These are phyloP conservation scores for Galago senegalensis DNA, from an alignment of 2,797 vertebrate genomes.

Conservation along the genomic window DNA sequence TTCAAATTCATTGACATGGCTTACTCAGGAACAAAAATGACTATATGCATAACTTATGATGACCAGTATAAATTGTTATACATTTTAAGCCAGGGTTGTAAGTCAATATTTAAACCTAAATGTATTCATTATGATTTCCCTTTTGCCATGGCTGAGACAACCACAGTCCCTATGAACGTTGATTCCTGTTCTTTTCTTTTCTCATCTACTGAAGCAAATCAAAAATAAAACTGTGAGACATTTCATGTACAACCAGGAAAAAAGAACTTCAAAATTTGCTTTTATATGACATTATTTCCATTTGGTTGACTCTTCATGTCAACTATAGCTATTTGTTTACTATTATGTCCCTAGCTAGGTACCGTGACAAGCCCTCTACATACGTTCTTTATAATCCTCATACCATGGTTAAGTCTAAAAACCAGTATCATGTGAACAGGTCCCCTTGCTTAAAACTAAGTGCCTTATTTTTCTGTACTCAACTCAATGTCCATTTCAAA, in stretches of 20 bases:
- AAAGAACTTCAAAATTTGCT: neutral
- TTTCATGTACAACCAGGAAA: neutral
- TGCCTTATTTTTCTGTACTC: neutral
- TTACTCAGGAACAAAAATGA: neutral
- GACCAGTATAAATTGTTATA: neutral
- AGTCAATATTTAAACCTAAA: neutral
- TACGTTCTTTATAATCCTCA: neutral
- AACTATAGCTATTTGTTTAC: neutral
- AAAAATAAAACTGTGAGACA: constrained; percentile 24
- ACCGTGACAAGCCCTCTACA: neutral
- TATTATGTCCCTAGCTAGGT: neutral
- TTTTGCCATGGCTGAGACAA: neutral
- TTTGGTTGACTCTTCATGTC: neutral
- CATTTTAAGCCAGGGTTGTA: neutral
- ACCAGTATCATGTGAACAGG: neutral
- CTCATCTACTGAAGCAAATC: neutral
- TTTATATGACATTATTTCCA: neutral
- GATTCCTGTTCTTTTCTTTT: neutral
- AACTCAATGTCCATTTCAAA: neutral
- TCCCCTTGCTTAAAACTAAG: neutral
- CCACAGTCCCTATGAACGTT: neutral
- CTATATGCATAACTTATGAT: neutral
- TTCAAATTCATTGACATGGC: neutral
- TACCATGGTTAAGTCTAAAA: neutral
- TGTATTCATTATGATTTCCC: neutral